These are phyloP conservation scores for Podarcis muralis DNA, from an alignment of 2,113 vertebrate genomes.

Conservation along the genomic window DNA sequence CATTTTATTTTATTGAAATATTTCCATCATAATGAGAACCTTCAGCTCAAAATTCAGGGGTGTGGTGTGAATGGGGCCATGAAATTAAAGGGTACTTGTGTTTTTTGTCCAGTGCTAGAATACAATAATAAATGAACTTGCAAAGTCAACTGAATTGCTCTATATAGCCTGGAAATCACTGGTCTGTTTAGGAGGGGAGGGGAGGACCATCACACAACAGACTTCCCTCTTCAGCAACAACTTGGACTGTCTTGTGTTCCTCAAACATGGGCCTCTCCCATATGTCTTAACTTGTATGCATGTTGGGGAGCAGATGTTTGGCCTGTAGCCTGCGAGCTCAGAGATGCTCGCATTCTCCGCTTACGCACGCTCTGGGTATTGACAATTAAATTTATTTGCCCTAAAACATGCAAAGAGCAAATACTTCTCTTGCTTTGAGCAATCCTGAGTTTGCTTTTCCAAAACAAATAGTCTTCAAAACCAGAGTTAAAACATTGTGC, in stretches of 20 bases:
- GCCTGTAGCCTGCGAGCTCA: background rate
- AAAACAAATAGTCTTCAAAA: constrained; percentile 7
- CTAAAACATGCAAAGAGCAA: constrained; percentile 20
- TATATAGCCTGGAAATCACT: background rate
- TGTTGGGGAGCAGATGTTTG: constrained; percentile 29
- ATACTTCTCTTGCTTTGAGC: constrained; percentile 10
- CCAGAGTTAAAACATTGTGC: constrained; percentile 15
- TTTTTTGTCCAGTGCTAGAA: background rate
- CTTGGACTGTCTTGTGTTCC: background rate
- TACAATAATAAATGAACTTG: background rate
- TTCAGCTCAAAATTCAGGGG: background rate
- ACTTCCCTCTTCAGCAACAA: background rate
- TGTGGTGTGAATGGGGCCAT: background rate
- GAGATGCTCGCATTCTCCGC: constrained; percentile 2
- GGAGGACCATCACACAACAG: background rate
- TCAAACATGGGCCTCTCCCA: background rate
- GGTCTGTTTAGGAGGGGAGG: background rate
- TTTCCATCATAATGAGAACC: background rate
- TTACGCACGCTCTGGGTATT: background rate
- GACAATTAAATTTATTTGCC: constrained; percentile 11
- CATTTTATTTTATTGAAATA: background rate
- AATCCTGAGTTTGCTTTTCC: background rate
- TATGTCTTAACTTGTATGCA: background rate
- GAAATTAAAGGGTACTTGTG: background rate
- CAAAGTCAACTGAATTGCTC: background rate